Evolutionary conservation across 2,888 invertebrate genomes (phyloP).

Genomic region (Harpagoxenus sublaevis): DNA sequence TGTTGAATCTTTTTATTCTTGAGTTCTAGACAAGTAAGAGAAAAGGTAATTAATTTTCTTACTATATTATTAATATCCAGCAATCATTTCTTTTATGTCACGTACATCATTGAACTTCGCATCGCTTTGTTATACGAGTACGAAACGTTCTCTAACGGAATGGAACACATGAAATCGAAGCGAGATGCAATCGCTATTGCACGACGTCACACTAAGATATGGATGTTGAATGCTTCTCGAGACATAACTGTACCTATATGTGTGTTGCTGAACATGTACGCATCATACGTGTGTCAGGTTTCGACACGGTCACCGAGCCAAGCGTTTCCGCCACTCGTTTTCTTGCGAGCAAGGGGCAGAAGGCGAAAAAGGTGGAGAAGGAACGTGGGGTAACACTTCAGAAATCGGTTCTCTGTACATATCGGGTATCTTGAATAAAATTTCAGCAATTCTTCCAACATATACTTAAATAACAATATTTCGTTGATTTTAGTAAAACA

Average conservation of each 20-base stretch:
- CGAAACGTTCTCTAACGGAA: conserved; percentile 7
- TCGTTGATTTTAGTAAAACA: background rate
- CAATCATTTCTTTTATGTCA: background rate
- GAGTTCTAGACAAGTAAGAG: background rate
- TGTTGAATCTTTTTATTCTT: background rate
- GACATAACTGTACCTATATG: conserved; percentile 14
- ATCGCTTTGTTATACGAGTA: conserved; percentile 18
- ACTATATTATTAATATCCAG: background rate
- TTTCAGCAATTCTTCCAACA: too few relatives aligned
- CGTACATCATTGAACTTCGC: background rate
- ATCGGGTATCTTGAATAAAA: conserved; percentile 20
- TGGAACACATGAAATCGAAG: conserved; percentile 23
- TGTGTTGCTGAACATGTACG: conserved; percentile 12
- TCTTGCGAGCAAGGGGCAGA: conserved; percentile 7
- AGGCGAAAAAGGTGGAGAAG: conserved; percentile 27
- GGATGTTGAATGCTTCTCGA: conserved; percentile 8
- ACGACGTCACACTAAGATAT: conserved; percentile 27
- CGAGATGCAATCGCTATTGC: conserved; percentile 31
- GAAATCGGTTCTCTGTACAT: conserved; percentile 24
- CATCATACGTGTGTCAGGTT: conserved; percentile 14
- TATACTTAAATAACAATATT: background rate
- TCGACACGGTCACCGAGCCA: conserved; percentile 40
- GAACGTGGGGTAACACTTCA: conserved; percentile 17
- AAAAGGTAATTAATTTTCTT: background rate
- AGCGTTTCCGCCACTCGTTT: conserved; percentile 39